These are phyloP conservation scores for Bufo gargarizans DNA, from an alignment of 2,113 vertebrate genomes.

Conservation along the genomic window DNA sequence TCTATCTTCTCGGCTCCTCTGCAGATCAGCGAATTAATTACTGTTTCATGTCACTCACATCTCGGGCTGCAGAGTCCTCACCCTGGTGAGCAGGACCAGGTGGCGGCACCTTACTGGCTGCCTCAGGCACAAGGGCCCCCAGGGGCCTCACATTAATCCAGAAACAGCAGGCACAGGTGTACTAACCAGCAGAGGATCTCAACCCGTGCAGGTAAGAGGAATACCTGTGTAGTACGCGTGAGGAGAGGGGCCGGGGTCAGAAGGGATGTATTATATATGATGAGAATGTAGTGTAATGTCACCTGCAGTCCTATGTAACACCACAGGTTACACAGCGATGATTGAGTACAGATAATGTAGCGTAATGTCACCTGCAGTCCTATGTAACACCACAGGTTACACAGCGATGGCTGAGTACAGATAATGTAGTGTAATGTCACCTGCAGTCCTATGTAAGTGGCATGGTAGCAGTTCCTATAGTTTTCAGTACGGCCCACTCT, in stretches of 20 bases:
- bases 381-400: neutral
- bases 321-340: neutral
- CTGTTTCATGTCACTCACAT: too few relatives aligned
- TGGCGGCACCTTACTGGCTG: conserved; percentile 15
- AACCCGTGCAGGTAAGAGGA: neutral
- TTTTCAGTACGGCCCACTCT: too few relatives aligned
- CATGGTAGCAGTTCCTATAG: too few relatives aligned
- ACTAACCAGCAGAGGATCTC: neutral
- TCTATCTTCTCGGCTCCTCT: too few relatives aligned
- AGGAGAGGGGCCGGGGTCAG: too few relatives aligned
- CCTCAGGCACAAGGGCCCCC: neutral
- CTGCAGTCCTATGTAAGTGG: neutral
- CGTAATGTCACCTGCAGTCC: too few relatives aligned
- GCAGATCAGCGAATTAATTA: too few relatives aligned
- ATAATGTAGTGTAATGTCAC: neutral
- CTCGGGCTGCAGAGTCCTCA: too few relatives aligned
- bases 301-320: neutral
- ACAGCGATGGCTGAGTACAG: neutral
- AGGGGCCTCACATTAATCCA: neutral
- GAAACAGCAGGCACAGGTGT: neutral
- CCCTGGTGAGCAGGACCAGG: neutral
- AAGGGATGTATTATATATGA: too few relatives aligned
- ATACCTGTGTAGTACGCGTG: neutral
- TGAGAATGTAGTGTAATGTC: neutral
- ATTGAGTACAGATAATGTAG: neutral